Evolutionary conservation across 1,140 invertebrate species (phyloP).

Genomic region (Carposina sasakii): DNA sequence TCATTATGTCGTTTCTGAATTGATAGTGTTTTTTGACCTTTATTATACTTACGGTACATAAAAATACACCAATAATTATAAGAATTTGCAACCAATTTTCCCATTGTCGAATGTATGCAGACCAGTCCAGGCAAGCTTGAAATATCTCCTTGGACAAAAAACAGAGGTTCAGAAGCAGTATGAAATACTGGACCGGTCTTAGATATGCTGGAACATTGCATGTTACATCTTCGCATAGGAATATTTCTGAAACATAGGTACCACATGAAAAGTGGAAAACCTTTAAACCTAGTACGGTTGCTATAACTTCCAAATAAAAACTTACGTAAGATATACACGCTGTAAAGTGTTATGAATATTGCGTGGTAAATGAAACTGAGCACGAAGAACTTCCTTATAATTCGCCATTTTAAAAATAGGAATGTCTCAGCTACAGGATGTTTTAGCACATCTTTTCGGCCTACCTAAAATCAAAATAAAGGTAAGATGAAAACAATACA

Average conservation of each 20-base stretch:
- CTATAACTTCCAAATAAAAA: slow-evolving; percentile 21
- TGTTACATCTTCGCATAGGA: slow-evolving; percentile 49
- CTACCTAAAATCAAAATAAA: slow-evolving; percentile 72
- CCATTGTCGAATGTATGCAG: slow-evolving; percentile 82
- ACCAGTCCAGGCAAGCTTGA: slow-evolving; percentile 76
- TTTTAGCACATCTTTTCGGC: slow-evolving; percentile 82
- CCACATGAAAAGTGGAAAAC: no score
- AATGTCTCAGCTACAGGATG: slow-evolving; percentile 89
- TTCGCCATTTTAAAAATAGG: slow-evolving; percentile 85
- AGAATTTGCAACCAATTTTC: slow-evolving; percentile 89
- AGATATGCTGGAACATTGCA: slow-evolving; percentile 70
- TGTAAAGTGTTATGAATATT: slow-evolving; percentile 82
- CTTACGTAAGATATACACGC: slow-evolving; percentile 77
- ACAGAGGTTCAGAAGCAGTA: slow-evolving; percentile 76
- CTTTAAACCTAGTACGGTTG: no score
- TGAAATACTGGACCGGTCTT: slow-evolving; percentile 72
- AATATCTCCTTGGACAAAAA: slow-evolving; percentile 83
- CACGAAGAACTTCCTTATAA: slow-evolving; percentile 88
- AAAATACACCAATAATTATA: slow-evolving; percentile 79
- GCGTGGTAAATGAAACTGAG: slow-evolving; percentile 85
- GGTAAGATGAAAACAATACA: no score
- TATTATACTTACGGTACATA: slow-evolving; percentile 70
- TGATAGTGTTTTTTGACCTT: not conserved
- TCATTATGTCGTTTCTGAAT: no score
- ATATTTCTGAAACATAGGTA: slow-evolving; percentile 53